Percentiles rank a stretch among this genome's conserved stretches.
These are phyloP conservation scores for Pseudonaja textilis DNA, from an alignment of 2,113 vertebrate species.

Conservation along the genomic window DNA sequence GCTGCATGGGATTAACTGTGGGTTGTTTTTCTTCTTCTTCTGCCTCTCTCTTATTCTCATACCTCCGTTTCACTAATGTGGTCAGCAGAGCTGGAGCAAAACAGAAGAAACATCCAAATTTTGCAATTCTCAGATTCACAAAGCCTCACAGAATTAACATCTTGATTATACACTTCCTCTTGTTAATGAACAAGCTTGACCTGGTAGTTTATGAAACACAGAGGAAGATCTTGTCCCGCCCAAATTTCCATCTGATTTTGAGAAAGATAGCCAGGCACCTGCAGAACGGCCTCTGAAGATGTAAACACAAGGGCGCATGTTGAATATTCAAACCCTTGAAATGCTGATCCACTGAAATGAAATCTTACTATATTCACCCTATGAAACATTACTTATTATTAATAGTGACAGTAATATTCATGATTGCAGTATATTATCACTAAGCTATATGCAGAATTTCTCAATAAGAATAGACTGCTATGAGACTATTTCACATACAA, in stretches of 20 bases:
- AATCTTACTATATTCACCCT: not conserved
- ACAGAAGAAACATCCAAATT: slow-evolving; percentile 46
- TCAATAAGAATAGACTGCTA: not conserved
- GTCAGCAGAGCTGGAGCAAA: slow-evolving; percentile 55
- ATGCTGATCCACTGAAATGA: not conserved
- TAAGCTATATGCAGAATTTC: not conserved
- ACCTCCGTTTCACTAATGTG: slow-evolving; percentile 55
- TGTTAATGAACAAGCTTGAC: slow-evolving; percentile 64
- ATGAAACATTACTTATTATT: not conserved
- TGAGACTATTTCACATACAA: not conserved
- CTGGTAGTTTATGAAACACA: slow-evolving; percentile 60
- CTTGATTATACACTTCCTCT: slow-evolving; percentile 68
- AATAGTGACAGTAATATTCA: not conserved
- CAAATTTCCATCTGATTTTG: slow-evolving; percentile 69
- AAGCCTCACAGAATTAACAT: slow-evolving; percentile 46
- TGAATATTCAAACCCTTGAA: slow-evolving; percentile 24
- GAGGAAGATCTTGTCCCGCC: slow-evolving; percentile 49
- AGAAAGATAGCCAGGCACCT: slow-evolving; percentile 69
- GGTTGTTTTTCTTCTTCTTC: slow-evolving; percentile 37
- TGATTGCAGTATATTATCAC: not conserved
- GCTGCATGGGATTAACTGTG: slow-evolving; percentile 28
- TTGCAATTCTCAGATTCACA: slow-evolving; percentile 54
- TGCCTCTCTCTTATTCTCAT: slow-evolving; percentile 37
- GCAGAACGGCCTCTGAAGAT: slow-evolving; percentile 46
- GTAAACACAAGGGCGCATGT: slow-evolving; percentile 41